These are phyloP conservation scores for Siniperca undulata DNA, from an alignment of 2,797 vertebrate species.

Conservation along the genomic window DNA sequence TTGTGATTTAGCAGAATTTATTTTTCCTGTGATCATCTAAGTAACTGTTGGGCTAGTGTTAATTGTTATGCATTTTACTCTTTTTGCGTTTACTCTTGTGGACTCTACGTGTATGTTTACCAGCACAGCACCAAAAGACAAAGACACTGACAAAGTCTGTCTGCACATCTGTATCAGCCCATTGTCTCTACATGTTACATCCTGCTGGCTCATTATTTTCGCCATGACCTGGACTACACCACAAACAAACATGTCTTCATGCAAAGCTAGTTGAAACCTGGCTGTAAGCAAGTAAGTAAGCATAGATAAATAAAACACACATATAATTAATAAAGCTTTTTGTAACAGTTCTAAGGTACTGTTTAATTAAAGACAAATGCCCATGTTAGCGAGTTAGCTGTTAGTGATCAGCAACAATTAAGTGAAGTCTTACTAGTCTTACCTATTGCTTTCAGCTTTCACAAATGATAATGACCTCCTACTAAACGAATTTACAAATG, in stretches of 20 bases:
- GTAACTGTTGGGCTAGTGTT: neutral
- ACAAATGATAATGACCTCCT: neutral
- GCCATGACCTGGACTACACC: neutral
- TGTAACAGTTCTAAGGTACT: neutral
- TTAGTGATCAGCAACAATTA: neutral
- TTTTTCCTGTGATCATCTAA: neutral
- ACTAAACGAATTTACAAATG: neutral
- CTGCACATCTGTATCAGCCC: neutral
- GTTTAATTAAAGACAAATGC: neutral
- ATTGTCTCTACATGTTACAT: slow-evolving; percentile 29
- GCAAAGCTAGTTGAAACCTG: neutral
- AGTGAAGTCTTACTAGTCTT: neutral
- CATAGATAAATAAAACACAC: neutral
- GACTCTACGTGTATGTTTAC: neutral
- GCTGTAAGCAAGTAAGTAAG: neutral
- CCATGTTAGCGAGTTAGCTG: too few species aligned
- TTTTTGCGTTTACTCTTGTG: neutral
- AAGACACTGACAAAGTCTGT: neutral
- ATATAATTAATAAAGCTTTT: neutral
- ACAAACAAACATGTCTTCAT: slow-evolving; percentile 23
- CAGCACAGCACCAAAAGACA: neutral
- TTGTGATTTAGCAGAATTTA: neutral
- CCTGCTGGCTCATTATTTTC: slow-evolving; percentile 18
- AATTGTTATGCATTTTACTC: neutral
- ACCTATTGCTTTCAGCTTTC: neutral